Percentiles rank a stretch among this genome's conserved stretches.
Evolutionary conservation across 2,888 invertebrate species (phyloP).

Genomic region (Drosophila planitibia): DNA sequence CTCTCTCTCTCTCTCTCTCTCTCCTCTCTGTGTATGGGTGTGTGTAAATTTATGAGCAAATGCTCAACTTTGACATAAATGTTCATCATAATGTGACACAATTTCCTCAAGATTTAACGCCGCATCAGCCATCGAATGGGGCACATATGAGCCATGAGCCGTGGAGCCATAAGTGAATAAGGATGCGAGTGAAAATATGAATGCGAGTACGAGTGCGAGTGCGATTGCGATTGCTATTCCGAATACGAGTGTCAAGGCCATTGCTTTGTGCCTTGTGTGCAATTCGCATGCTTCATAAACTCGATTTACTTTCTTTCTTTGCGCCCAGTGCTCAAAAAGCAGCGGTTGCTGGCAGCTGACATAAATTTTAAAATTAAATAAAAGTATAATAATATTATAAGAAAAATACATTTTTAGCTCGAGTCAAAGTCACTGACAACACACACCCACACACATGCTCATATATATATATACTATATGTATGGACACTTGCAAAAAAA

Average conservation of each 20-base stretch:
- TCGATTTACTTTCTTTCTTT: slow-evolving; percentile 43
- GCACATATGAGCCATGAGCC: slow-evolving; percentile 18
- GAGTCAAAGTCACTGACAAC: slow-evolving; percentile 13
- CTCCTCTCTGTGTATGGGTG: neutral
- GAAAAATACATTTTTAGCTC: slow-evolving; percentile 21
- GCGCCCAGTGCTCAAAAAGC: slow-evolving; percentile 6
- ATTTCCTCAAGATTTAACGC: slow-evolving; percentile 78
- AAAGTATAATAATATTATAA: slow-evolving; percentile 62
- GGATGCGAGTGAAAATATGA: neutral
- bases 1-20: neutral
- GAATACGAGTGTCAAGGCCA: slow-evolving; percentile 18
- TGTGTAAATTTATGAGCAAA: slow-evolving; percentile 68
- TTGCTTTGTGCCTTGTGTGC: slow-evolving; percentile 37
- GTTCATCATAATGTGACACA: slow-evolving; percentile 80
- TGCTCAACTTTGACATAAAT: slow-evolving; percentile 73
- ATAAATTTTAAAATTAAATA: slow-evolving; percentile 68
- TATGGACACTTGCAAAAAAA: neutral
- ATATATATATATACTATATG: slow-evolving; percentile 17
- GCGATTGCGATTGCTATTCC: neutral
- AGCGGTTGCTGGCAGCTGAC: slow-evolving; percentile 49
- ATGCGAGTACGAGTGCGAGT: neutral
- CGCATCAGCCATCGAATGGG: slow-evolving; percentile 55
- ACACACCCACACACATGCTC: slow-evolving; percentile 33
- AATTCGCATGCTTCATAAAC: slow-evolving; percentile 67
- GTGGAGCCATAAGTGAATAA: slow-evolving; percentile 8